Conservation (phyloP, 2,888 invertebrate species). For the Caradrina clavipalpis region DNA sequence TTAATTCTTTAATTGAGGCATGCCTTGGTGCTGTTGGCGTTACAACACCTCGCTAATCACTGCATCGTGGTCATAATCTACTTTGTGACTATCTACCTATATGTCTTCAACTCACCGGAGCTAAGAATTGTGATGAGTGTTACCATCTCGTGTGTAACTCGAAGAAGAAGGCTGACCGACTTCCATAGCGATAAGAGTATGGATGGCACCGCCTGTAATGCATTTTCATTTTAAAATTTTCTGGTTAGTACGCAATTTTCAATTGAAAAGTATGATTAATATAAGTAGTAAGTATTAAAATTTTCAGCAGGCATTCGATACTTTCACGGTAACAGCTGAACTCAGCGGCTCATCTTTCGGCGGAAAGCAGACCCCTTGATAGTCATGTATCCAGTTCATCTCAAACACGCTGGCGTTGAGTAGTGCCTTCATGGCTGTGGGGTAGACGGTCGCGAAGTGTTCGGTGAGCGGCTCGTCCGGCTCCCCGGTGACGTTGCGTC, state of each 20-base stretch:
- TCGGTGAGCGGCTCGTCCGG: constrained; percentile 73
- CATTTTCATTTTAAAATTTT: background rate
- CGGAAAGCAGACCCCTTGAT: constrained; percentile 85
- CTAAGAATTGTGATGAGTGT: constrained; percentile 72
- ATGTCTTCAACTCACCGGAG: constrained; percentile 70
- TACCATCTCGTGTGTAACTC: constrained; percentile 72
- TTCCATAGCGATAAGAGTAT: constrained; percentile 76
- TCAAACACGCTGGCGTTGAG: constrained; percentile 79
- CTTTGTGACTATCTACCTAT: no score
- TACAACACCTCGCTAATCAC: no score
- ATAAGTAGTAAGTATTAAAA: no score
- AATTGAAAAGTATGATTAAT: background rate
- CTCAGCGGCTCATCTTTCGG: constrained; percentile 61
- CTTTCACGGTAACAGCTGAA: constrained; percentile 71
- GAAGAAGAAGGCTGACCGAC: constrained; percentile 69
- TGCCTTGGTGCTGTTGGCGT: no score
- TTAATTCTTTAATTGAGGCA: no score
- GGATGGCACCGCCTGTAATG: constrained; percentile 76
- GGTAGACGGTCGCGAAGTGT: constrained; percentile 80
- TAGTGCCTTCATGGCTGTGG: constrained; percentile 81
- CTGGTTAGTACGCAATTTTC: background rate
- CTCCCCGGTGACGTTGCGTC: constrained; percentile 61
- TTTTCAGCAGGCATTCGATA: no score
- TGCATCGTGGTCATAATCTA: no score
- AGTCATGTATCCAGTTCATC: constrained; percentile 85